Evolutionary conservation across 2,113 vertebrate genomes (phyloP), one percentile per base, ranked within the genome.

Genomic region (Abramis brama): DNA sequence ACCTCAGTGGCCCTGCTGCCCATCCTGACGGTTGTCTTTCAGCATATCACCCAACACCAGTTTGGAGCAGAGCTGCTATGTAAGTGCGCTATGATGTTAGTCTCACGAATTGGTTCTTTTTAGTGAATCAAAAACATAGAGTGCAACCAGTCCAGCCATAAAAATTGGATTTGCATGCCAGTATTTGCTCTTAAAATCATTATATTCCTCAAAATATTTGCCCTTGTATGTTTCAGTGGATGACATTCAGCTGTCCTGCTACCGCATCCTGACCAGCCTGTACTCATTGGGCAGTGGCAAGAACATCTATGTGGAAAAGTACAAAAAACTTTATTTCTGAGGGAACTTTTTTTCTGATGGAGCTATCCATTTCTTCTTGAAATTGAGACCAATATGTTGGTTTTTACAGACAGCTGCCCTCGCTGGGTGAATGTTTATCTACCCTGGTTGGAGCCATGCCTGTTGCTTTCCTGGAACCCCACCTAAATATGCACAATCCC

Each of bases 241-340:
- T 85, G 97, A 99, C 23, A 95, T 99, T 59, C 98, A 99, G 93
- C 95, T 99, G 87, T 99, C 97, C 84, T 98, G 98, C 91, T 99
- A 99, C 90, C 94, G 96, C 86, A 97, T 99, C 91, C 92, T 99
- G 89, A 96, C 94, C 86, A 97, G 97, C 89, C 94, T 99, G 1
- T 99, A 97, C 92, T 96, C 94, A 21, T 94, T 99, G 87, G 98
- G 98, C 74, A 98, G 96, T 4, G 98, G 96, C 87, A 99, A 99
- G 92, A 98, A 97, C 91, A 92, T 97, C 90, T 99, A 97, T 85
- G 96, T 99, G 92, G 98, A 99, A 94, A 97, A 97, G 98, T 99
- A 95, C 75, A 27, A 75, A 71, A 57, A 30, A 78, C 36, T 21
- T 45, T 47, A 27, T 11, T 77, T 23, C 66, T 68, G 52, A 17